phyloP scores from a whole-genome alignment of 2,797 vertebrate genomes.

The Paguma larvata region DNA sequence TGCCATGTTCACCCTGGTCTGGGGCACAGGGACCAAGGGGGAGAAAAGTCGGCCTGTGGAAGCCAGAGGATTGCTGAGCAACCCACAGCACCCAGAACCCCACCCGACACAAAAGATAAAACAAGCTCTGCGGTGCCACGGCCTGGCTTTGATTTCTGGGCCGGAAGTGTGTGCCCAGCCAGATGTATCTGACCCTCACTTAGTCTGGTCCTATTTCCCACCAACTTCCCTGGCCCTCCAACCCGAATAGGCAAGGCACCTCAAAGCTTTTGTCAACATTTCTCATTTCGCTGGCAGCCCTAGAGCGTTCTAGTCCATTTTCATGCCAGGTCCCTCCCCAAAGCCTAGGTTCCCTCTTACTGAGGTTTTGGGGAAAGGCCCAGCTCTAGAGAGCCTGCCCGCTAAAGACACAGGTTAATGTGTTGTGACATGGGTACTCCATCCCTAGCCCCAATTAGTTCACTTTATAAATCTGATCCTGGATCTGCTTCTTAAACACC shows the following conservation, averaged over 20 bases:
- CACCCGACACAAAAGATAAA: background rate
- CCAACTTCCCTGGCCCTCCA: background rate
- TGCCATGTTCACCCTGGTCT: background rate
- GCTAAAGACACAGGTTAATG: constrained; percentile 33
- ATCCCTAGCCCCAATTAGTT: background rate
- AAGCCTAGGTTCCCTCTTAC: constrained; percentile 26
- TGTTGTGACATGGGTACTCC: background rate
- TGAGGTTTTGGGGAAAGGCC: constrained; percentile 13
- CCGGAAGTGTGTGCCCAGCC: background rate
- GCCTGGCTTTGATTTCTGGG: background rate
- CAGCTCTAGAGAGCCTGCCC: background rate
- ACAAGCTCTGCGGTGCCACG: background rate
- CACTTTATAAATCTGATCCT: constrained; percentile 29
- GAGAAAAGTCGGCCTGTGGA: background rate
- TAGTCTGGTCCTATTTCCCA: background rate
- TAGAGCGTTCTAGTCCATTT: background rate
- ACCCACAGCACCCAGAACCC: background rate
- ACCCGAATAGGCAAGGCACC: background rate
- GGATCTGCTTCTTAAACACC: constrained; percentile 16
- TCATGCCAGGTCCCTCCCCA: background rate
- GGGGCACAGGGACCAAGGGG: background rate
- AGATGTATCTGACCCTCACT: background rate
- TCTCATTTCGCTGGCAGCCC: background rate
- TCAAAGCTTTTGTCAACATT: constrained; percentile 4
- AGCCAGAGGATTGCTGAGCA: background rate